Conservation (phyloP, 2,113 vertebrate genomes). For the Oncorhynchus tshawytscha region DNA sequence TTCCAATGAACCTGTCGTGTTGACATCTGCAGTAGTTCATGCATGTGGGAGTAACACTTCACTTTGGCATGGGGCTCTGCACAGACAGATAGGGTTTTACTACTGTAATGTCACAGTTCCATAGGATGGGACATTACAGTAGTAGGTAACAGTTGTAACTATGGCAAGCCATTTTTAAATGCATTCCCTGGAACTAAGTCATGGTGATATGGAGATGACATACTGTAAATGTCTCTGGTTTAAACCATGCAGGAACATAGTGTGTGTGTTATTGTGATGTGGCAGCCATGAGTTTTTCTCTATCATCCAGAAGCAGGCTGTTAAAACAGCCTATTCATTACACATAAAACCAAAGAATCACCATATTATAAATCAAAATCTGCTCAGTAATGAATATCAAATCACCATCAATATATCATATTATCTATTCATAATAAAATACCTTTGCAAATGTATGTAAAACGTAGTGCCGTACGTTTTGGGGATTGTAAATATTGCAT, state of each 20-base stretch:
- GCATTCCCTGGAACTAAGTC: background rate
- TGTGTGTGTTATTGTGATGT: too few relatives aligned
- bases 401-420: background rate
- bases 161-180: background rate
- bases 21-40: background rate
- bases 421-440: background rate
- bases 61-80: slow-evolving; percentile 3
- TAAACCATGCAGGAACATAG: too few relatives aligned
- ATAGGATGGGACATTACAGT: background rate
- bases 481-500: background rate
- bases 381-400: too few relatives aligned
- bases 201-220: background rate
- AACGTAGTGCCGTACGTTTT: background rate
- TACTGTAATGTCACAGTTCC: too few relatives aligned
- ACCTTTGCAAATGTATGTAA: background rate
- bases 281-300: too few relatives aligned
- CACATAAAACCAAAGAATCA: too few relatives aligned
- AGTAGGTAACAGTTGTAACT: background rate
- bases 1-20: slow-evolving; percentile 13
- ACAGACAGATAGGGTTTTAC: background rate
- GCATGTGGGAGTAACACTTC: slow-evolving; percentile 9
- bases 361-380: background rate
- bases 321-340: too few relatives aligned
- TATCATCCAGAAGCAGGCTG: too few relatives aligned
- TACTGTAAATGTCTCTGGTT: too few relatives aligned